Base-by-base conservation (phyloP, 2,113 vertebrate species). In the Puntigrus tetrazona region DNA sequence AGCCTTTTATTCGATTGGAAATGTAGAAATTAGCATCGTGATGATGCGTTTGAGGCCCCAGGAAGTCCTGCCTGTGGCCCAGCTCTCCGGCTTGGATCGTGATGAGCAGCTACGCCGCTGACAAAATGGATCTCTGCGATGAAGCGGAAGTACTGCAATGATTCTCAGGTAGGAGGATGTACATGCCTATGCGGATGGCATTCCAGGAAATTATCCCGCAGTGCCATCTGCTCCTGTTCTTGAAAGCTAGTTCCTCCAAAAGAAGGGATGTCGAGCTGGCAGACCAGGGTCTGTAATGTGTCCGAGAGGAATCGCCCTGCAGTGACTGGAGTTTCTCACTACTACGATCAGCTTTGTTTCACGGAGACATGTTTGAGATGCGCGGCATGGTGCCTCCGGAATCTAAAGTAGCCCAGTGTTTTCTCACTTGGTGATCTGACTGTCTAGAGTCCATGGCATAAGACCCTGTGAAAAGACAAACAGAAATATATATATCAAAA, bases 1-100 rank as follows among this genome's bases (percentile, higher is more conserved):
- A n/a, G 43, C 97, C 97, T 94, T 99, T 99, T 2, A 97, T 99
- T 92, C 97, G 96, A 91, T 99, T 99, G 91, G 99, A 99, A n/a
- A n/a, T n/a, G 90, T 98, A 99, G 92, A 99, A 99, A 92, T 99
- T n/a, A n/a, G 97, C 90, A 98, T 97, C 0, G 96, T 96, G 92
- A 99, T 96, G 81, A 98, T 94, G 87, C 97, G 92, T 52, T 95
- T 96, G 85, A 99, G 94, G 94, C 87, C 97, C 97, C 84, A 99
- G 90, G 88, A 99, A 99, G 92, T 98, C 97, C 93, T 99, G 97
- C 41, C 98, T 94, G 0, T 96, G 95, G 41, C 94, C 97, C 94
- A 99, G 96, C 89, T 99, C 97, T 1, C 96, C 97, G 0, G 97
- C 97, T 0, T n/a, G 97, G 97, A 90, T 99, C 0, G 96, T 97